Evolutionary conservation across 1,140 invertebrate species (phyloP).

Genomic region (Aphelinus certus): DNA sequence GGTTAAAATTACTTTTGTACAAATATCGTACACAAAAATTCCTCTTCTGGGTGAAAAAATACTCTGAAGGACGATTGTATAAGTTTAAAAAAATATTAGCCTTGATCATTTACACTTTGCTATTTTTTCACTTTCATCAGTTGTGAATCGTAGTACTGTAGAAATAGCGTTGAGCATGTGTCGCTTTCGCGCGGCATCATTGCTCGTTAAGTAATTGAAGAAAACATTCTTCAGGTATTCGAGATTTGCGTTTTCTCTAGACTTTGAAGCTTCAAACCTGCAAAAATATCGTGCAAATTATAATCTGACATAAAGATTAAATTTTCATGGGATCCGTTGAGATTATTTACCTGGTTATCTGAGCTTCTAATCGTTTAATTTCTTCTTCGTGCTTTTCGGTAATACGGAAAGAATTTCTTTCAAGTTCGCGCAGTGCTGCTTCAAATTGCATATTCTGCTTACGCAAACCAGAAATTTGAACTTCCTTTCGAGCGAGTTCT

Average conservation of each 20-base stretch:
- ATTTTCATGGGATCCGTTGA: not conserved
- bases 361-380: slow-evolving; percentile 65
- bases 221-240: slow-evolving; percentile 93
- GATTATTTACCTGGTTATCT: slow-evolving; percentile 60
- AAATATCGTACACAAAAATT: not conserved
- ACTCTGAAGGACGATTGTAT: not conserved
- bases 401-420: slow-evolving; percentile 68
- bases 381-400: slow-evolving; percentile 71
- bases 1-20: slow-evolving; percentile 14
- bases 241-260: slow-evolving; percentile 84
- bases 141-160: slow-evolving; percentile 83
- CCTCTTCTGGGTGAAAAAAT: not conserved
- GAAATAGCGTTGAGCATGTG: slow-evolving; percentile 92
- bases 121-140: slow-evolving; percentile 72
- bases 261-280: slow-evolving; percentile 79
- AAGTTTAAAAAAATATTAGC: slow-evolving; percentile 27
- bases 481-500: slow-evolving; percentile 82
- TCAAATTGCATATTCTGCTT: slow-evolving; percentile 79
- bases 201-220: slow-evolving; percentile 80
- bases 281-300: slow-evolving; percentile 44
- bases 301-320: slow-evolving; percentile 4
- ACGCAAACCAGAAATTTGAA: slow-evolving; percentile 78
- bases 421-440: slow-evolving; percentile 72
- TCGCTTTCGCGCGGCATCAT: slow-evolving; percentile 73
- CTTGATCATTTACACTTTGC: slow-evolving; percentile 49